Evolutionary conservation across 2,113 vertebrate species (phyloP).

Genomic region (Tinamus guttatus): DNA sequence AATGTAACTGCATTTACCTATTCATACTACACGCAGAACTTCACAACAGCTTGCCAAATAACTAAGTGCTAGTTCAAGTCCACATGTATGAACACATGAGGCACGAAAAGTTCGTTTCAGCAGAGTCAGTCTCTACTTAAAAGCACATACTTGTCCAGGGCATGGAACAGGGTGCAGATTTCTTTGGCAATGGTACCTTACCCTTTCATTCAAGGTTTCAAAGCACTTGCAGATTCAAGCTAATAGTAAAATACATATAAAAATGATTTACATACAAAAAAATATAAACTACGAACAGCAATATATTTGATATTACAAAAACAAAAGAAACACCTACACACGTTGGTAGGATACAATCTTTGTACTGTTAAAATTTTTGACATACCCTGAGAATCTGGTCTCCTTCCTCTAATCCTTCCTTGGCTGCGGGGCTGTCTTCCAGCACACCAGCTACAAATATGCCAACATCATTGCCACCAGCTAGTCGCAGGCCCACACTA

Average conservation of each 20-base stretch:
- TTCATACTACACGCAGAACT: background rate
- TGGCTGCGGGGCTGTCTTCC: constrained; percentile 97
- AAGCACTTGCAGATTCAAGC: too few species aligned
- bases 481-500: constrained; percentile 96
- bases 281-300: background rate
- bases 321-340: background rate
- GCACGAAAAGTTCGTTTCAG: too few species aligned
- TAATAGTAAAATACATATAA: background rate
- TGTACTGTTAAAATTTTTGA: background rate
- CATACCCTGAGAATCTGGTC: constrained; percentile 99
- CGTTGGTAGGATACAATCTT: background rate
- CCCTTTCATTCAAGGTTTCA: background rate
- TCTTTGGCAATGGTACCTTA: background rate
- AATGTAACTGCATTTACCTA: background rate
- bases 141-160: background rate
- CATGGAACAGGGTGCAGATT: background rate
- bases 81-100: background rate
- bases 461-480: constrained; percentile 97
- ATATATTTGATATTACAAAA: background rate
- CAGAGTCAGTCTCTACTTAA: background rate
- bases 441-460: constrained; percentile 98
- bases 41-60: background rate
- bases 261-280: background rate
- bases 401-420: constrained; percentile 98
- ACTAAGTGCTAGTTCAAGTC: too few species aligned